These are phyloP conservation scores for Anser brachyrhynchus DNA, from an alignment of 2,113 vertebrate species.

Conservation along the genomic window DNA sequence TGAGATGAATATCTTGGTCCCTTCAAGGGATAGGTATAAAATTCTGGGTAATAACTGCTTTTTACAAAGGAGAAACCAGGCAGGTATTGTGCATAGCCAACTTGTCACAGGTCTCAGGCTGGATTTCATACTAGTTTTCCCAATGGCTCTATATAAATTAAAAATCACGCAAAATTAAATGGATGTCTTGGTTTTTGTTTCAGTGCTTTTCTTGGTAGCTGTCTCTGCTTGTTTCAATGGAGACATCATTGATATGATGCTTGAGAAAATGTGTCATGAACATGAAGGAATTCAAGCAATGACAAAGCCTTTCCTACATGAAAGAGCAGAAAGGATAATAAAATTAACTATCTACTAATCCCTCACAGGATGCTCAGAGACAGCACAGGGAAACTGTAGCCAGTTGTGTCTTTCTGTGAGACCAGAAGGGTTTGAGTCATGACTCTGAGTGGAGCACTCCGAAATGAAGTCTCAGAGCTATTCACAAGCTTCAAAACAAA, in stretches of 20 bases:
- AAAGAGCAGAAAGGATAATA: not conserved
- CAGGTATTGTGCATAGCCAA: not conserved
- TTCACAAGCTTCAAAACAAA: slow-evolving; percentile 43
- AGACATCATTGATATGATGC: not conserved
- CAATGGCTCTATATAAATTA: not conserved
- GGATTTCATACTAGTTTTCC: not conserved
- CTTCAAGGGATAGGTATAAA: not conserved
- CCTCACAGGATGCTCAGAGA: not conserved
- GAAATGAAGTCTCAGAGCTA: slow-evolving; percentile 39
- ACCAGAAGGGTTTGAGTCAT: slow-evolving; percentile 26
- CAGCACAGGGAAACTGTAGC: not conserved
- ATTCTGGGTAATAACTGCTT: not conserved
- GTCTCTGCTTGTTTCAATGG: not conserved
- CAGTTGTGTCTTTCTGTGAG: slow-evolving; percentile 16
- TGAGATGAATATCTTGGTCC: not conserved
- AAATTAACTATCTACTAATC: not conserved
- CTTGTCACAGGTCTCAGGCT: not conserved
- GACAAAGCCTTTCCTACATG: not conserved
- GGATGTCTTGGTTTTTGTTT: not conserved
- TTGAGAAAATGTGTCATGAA: not conserved
- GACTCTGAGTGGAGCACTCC: not conserved
- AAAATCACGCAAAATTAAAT: not conserved
- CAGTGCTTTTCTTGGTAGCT: not conserved
- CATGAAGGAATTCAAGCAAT: not conserved
- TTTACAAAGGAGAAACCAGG: not conserved